A percentile compares a stretch with the other conserved stretches of the same genome.
These are phyloP conservation scores for Psittacara wagleri DNA, from an alignment of 2,113 vertebrate species.

Conservation along the genomic window DNA sequence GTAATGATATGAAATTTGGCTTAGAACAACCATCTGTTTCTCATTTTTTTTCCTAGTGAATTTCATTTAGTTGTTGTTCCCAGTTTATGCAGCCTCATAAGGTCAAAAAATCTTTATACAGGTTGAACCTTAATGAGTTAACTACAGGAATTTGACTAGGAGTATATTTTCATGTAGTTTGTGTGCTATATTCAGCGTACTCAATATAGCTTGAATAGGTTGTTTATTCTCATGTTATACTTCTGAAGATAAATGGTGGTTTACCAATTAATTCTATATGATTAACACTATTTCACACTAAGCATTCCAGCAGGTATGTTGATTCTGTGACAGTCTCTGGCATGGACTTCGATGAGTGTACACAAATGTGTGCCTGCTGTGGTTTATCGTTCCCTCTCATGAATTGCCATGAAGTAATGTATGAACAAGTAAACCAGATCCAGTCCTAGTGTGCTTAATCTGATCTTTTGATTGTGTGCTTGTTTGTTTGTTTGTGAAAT, in stretches of 20 bases:
- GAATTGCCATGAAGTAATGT: background rate
- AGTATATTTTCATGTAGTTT: background rate
- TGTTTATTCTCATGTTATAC: background rate
- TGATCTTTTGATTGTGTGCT: background rate
- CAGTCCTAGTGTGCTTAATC: background rate
- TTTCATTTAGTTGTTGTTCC: background rate
- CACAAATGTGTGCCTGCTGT: background rate
- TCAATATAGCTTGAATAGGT: background rate
- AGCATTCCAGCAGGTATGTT: background rate
- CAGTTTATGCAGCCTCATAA: background rate
- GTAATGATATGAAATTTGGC: background rate
- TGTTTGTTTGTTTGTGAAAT: background rate
- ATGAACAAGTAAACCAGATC: background rate
- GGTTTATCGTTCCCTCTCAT: background rate
- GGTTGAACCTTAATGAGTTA: background rate
- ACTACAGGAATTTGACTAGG: background rate
- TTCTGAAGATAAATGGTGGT: background rate
- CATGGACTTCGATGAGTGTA: background rate
- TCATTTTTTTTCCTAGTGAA: background rate
- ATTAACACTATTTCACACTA: background rate
- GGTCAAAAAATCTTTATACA: background rate
- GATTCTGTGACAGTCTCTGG: background rate
- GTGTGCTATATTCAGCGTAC: background rate
- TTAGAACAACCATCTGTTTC: background rate
- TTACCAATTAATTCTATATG: background rate